Evolutionary conservation across 2,113 vertebrate genomes (phyloP).

Genomic region (Thomomys bottae): DNA sequence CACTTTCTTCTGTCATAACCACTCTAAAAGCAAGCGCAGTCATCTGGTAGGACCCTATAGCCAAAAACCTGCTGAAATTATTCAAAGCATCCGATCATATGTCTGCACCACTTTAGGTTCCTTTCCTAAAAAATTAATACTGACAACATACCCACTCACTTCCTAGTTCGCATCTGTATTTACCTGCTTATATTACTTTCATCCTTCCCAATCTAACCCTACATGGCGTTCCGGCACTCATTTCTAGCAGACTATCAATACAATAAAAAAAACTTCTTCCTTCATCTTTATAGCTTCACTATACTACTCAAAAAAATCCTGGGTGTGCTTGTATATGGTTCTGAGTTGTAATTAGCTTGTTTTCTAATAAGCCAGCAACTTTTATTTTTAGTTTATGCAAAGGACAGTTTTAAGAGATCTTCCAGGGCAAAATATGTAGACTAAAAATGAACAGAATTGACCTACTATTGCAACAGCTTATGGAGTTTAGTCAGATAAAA

Average conservation of each 20-base stretch:
- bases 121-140: neutral
- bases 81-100: neutral
- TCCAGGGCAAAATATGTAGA: neutral
- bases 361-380: neutral
- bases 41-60: neutral
- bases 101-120: neutral
- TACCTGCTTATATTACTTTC: neutral
- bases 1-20: neutral
- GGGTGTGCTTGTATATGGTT: neutral
- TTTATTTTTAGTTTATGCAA: neutral
- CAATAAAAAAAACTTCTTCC: neutral
- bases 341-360: neutral
- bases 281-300: neutral
- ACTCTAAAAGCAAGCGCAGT: neutral
- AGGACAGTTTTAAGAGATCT: neutral
- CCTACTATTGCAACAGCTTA: neutral
- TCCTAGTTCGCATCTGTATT: neutral
- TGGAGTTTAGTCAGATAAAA: slow-evolving; percentile 13
- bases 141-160: neutral
- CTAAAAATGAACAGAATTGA: neutral
- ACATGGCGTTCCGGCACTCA: fast-evolving
- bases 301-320: neutral
- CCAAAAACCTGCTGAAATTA: neutral
- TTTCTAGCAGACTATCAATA: neutral
- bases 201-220: neutral